phyloP scores from a whole-genome alignment of 2,888 invertebrate genomes.

The Spilarctia lutea region DNA sequence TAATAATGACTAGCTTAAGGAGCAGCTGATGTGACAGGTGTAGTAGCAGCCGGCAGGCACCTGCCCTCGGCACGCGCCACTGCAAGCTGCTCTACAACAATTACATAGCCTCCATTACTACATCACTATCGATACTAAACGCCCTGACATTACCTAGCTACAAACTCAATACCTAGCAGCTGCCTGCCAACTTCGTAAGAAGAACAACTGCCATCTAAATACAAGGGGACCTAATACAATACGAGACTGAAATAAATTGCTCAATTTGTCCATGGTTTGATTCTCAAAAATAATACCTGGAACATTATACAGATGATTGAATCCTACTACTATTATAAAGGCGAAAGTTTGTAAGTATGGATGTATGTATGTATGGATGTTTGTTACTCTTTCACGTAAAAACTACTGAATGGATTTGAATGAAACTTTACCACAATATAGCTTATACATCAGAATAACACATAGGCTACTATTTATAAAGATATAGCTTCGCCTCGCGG shows the following conservation, averaged over 20 bases:
- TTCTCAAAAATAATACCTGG: constrained; percentile 52
- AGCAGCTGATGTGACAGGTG: constrained; percentile 86
- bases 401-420: too few relatives aligned
- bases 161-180: constrained; percentile 57
- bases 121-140: constrained; percentile 63
- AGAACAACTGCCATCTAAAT: constrained; percentile 12
- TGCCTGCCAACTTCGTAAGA: constrained; percentile 50
- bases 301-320: constrained; percentile 49
- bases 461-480: too few relatives aligned
- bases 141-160: constrained; percentile 61
- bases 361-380: too few relatives aligned
- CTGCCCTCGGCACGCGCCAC: constrained; percentile 79
- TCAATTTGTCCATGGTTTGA: constrained; percentile 24
- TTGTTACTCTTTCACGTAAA: too few relatives aligned
- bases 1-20: constrained; percentile 70
- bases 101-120: constrained; percentile 67
- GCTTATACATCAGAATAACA: too few relatives aligned
- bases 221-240: constrained; percentile 16
- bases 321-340: too few relatives aligned
- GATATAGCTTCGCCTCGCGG: too few relatives aligned
- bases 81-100: constrained; percentile 79
- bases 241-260: constrained; percentile 12
- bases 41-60: constrained; percentile 80
- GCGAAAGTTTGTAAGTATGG: too few relatives aligned
- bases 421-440: too few relatives aligned